A percentile compares a stretch with the other conserved stretches of the same genome.
These are phyloP conservation scores for Athripsodes cinereus DNA, from an alignment of 2,888 invertebrate genomes.

Conservation along the genomic window DNA sequence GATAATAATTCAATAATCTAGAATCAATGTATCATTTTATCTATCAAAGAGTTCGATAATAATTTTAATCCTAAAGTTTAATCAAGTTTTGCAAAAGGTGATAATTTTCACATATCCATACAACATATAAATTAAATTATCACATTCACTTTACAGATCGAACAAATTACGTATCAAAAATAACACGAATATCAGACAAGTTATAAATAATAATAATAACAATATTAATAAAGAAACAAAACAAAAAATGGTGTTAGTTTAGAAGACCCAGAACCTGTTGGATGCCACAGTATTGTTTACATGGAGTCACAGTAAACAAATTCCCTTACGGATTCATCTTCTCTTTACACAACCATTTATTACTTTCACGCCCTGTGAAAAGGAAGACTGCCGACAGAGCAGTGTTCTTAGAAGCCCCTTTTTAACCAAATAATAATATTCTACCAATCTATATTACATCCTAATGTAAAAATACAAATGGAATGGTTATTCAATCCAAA, in stretches of 20 bases:
- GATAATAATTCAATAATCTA: too few species aligned
- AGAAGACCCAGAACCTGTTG: neutral
- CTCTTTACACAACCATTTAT: constrained; percentile 24
- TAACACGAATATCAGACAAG: neutral
- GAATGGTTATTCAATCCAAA: neutral
- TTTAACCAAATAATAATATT: neutral
- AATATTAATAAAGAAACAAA: neutral
- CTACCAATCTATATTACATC: too few species aligned
- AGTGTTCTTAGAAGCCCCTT: constrained; percentile 12
- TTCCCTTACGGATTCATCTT: neutral
- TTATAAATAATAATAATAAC: neutral
- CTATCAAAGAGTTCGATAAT: too few species aligned
- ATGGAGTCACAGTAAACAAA: neutral
- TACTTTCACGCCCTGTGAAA: constrained; percentile 26
- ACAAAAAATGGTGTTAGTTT: neutral
- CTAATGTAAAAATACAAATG: neutral
- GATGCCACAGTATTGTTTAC: neutral
- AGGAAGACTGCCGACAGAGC: constrained; percentile 10
- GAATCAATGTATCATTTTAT: too few species aligned
- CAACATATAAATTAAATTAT: neutral
- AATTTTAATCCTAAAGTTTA: too few species aligned
- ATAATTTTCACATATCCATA: neutral
- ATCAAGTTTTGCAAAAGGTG: neutral
- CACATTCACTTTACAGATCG: neutral
- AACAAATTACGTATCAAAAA: neutral